These are phyloP conservation scores for Itoplectis maculator DNA, from an alignment of 2,888 invertebrate genomes.

Conservation along the genomic window DNA sequence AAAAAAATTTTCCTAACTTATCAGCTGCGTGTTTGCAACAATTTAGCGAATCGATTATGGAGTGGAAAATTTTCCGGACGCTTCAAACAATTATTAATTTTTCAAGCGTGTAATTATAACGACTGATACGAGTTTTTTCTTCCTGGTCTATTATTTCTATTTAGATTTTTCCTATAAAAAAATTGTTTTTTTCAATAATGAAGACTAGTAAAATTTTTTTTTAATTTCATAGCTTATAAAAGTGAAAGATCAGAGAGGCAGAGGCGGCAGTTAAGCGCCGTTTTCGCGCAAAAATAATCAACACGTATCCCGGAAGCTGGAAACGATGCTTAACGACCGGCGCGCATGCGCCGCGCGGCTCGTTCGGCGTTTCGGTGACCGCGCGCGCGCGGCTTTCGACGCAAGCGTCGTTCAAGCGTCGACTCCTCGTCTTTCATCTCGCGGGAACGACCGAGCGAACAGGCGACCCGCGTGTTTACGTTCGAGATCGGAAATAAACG, in stretches of 20 bases:
- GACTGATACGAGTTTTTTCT: too few species aligned
- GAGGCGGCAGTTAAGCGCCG: neutral
- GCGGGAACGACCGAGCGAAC: neutral
- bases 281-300: neutral
- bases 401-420: conserved; percentile 3
- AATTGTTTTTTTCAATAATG: too few species aligned
- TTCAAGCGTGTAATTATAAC: too few species aligned
- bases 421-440: conserved; percentile 28
- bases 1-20: too few species aligned
- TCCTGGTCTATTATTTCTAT: too few species aligned
- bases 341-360: neutral
- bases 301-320: conserved; percentile 3
- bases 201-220: too few species aligned
- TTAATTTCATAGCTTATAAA: too few species aligned
- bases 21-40: too few species aligned
- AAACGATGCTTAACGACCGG: neutral
- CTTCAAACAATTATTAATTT: too few species aligned
- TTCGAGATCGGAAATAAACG: conserved; percentile 57
- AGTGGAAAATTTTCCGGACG: too few species aligned
- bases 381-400: neutral
- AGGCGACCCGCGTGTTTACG: conserved; percentile 38
- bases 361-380: neutral
- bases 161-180: too few species aligned
- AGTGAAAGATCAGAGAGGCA: neutral
- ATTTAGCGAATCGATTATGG: too few species aligned